These are phyloP conservation scores for Ostrea denselamellosa DNA, from an alignment of 1,140 invertebrate genomes.

Conservation along the genomic window DNA sequence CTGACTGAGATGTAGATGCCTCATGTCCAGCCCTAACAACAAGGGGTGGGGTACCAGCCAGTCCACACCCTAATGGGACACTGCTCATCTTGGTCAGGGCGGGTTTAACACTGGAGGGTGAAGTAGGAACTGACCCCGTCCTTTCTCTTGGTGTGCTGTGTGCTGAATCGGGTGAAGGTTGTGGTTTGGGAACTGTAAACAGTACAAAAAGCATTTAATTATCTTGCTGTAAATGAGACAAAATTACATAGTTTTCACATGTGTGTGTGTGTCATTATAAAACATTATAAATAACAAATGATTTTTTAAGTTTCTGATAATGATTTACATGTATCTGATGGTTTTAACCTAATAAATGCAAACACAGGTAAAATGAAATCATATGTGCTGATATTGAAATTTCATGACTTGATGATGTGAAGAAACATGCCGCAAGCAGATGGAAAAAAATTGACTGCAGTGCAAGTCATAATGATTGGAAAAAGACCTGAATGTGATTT, in stretches of 20 bases:
- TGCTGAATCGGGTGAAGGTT: not conserved
- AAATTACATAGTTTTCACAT: not conserved
- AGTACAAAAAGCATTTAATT: not conserved
- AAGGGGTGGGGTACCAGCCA: not conserved
- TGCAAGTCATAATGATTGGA: not conserved
- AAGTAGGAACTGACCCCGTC: not conserved
- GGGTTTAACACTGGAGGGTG: not conserved
- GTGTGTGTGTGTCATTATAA: not conserved
- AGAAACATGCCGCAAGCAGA: not conserved
- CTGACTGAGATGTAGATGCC: not conserved
- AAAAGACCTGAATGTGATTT: not conserved
- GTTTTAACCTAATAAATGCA: no score
- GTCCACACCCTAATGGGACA: constrained; percentile 11
- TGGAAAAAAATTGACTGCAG: not conserved
- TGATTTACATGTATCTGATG: no score
- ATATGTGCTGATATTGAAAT: not conserved
- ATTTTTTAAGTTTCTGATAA: no score
- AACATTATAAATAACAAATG: not conserved
- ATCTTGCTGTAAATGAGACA: not conserved
- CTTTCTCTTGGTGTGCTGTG: not conserved
- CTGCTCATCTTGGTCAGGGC: constrained; percentile 2
- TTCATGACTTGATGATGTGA: not conserved
- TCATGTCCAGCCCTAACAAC: not conserved
- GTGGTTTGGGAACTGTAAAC: not conserved
- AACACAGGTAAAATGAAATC: not conserved